Evolutionary conservation across 2,113 vertebrate species (phyloP).

Genomic region (Nannospalax galili): DNA sequence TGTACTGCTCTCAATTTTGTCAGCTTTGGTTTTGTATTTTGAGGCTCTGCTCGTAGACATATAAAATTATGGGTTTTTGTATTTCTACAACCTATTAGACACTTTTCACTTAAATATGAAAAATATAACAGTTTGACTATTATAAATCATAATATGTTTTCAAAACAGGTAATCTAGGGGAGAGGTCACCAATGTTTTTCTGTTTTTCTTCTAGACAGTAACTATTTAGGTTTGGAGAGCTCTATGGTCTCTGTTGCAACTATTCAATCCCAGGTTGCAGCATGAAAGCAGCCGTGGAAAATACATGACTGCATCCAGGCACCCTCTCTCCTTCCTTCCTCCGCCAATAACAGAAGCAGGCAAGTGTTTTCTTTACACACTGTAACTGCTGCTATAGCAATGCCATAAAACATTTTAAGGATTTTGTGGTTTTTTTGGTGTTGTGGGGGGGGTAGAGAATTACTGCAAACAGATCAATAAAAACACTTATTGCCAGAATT

Average conservation of each 20-base stretch:
- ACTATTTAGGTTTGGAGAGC: slow-evolving; percentile 11
- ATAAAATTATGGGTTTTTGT: not conserved
- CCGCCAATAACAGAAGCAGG: not conserved
- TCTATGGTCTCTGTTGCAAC: not conserved
- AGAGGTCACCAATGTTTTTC: slow-evolving; percentile 2
- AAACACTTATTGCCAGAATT: slow-evolving; percentile 37
- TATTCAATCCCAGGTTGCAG: not conserved
- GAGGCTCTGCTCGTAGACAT: not conserved
- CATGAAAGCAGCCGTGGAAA: not conserved
- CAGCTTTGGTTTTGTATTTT: slow-evolving; percentile 4
- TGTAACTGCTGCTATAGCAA: not conserved
- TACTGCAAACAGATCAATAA: slow-evolving; percentile 54
- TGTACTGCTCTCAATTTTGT: not conserved
- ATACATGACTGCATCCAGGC: not conserved
- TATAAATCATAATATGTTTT: slow-evolving; percentile 54
- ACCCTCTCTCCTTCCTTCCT: slow-evolving; percentile 10
- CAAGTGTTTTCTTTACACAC: slow-evolving; percentile 31
- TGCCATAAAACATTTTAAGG: slow-evolving; percentile 36
- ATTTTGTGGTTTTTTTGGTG: too few species aligned
- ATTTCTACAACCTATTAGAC: slow-evolving; percentile 8
- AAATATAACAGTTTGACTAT: slow-evolving; percentile 42
- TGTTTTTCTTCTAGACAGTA: not conserved
- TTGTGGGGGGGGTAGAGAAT: not conserved
- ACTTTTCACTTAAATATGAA: slow-evolving; percentile 36
- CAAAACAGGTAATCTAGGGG: slow-evolving; percentile 22